Conservation (phyloP, 2,797 vertebrate genomes). For the Phalanger gymnotis region DNA sequence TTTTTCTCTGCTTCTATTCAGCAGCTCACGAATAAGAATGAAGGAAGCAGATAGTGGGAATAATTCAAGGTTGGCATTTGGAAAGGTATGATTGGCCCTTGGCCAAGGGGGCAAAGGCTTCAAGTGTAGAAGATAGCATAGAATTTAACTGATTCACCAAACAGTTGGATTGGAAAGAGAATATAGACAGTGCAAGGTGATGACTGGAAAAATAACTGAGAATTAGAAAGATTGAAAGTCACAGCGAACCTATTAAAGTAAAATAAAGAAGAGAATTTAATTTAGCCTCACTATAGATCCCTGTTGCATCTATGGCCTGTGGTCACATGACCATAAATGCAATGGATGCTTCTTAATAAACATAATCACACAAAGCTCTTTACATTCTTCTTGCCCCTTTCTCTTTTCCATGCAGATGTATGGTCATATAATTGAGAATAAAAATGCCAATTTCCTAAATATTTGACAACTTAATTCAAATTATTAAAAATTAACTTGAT, state of each 20-base stretch:
- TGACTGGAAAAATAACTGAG: background rate
- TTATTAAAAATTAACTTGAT: background rate
- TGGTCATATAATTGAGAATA: background rate
- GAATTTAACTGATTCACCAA: background rate
- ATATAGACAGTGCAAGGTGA: background rate
- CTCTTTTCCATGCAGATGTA: background rate
- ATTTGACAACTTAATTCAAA: background rate
- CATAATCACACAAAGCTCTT: fast-evolving
- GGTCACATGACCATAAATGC: no score
- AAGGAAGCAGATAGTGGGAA: background rate
- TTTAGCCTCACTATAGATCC: background rate
- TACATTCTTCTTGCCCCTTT: background rate
- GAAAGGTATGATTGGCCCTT: background rate
- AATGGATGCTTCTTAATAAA: background rate
- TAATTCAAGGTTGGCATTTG: background rate
- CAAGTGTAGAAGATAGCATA: background rate
- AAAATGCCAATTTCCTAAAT: background rate
- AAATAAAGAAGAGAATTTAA: background rate
- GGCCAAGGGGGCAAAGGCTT: background rate
- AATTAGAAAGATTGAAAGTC: background rate
- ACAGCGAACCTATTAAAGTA: background rate
- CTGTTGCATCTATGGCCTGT: no score
- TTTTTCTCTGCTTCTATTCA: background rate
- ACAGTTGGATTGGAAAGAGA: background rate
- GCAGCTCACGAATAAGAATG: background rate